Percentiles rank a stretch among this genome's conserved stretches.
Conservation (phyloP, 2,888 invertebrate species). For the Metalampra italica region DNA sequence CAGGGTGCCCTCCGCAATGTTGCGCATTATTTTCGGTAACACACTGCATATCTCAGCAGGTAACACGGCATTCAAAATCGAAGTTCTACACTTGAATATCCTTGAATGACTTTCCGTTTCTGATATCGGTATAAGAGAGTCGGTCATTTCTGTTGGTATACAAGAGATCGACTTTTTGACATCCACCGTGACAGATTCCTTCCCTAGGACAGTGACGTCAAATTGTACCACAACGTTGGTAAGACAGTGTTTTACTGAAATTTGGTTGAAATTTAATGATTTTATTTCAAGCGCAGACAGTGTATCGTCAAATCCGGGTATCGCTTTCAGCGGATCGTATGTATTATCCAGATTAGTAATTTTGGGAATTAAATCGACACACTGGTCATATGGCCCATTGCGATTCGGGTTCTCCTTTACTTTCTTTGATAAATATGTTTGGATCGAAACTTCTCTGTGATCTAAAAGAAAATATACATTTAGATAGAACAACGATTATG, state of each 20-base stretch:
- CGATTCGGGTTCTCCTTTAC: background rate
- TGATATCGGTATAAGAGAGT: background rate
- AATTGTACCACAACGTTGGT: constrained; percentile 57
- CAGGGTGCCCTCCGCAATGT: constrained; percentile 22
- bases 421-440: constrained; percentile 20
- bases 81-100: constrained; percentile 53
- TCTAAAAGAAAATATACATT: constrained; percentile 19
- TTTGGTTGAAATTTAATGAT: constrained; percentile 42
- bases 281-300: constrained; percentile 44
- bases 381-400: constrained; percentile 9
- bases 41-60: constrained; percentile 64
- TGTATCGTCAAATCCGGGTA: constrained; percentile 47
- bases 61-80: constrained; percentile 51
- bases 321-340: constrained; percentile 11
- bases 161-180: constrained; percentile 30
- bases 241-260: constrained; percentile 51
- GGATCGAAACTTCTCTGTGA: constrained; percentile 33
- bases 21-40: constrained; percentile 49
- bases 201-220: constrained; percentile 43
- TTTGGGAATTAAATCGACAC: constrained; percentile 15
- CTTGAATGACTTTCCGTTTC: constrained; percentile 36
- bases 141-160: constrained; percentile 26
- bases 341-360: constrained; percentile 8
- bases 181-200: constrained; percentile 14
- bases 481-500: background rate